These are phyloP conservation scores for Azorinus chamasolen DNA, from an alignment of 2,888 invertebrate species.

Conservation along the genomic window DNA sequence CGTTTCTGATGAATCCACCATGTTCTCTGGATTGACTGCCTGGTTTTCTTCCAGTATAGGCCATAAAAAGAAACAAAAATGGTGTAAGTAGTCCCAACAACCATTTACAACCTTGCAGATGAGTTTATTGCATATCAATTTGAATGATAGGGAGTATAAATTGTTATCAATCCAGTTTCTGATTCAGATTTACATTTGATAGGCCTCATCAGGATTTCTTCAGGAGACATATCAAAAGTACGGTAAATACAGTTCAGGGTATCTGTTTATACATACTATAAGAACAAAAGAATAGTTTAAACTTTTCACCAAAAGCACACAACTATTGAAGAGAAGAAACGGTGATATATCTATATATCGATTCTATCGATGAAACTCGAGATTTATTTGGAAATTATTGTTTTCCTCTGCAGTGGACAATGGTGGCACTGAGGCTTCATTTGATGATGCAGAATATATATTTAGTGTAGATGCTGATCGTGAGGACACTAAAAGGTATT, in stretches of 20 bases:
- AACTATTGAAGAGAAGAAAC: too few relatives aligned
- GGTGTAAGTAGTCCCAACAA: conserved; percentile 72
- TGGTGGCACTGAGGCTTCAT: conserved; percentile 60
- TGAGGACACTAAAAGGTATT: conserved; percentile 69
- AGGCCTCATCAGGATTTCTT: too few relatives aligned
- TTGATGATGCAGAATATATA: conserved; percentile 72
- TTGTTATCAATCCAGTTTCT: too few relatives aligned
- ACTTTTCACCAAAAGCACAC: too few relatives aligned
- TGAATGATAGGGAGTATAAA: too few relatives aligned
- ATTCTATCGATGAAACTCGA: not conserved
- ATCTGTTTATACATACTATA: too few relatives aligned
- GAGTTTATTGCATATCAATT: not conserved
- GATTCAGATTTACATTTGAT: too few relatives aligned
- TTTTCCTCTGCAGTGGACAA: conserved; percentile 44
- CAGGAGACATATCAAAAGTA: too few relatives aligned
- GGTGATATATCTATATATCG: not conserved
- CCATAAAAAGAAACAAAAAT: conserved; percentile 50
- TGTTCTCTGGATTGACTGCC: conserved; percentile 74
- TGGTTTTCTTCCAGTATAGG: conserved; percentile 79
- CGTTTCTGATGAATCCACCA: conserved; percentile 4
- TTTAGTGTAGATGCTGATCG: conserved; percentile 72
- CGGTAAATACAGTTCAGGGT: too few relatives aligned
- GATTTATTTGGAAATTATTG: not conserved
- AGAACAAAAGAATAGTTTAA: too few relatives aligned
- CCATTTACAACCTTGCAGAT: not conserved